phyloP scores from a whole-genome alignment of 2,113 vertebrate species.

The Puntigrus tetrazona region DNA sequence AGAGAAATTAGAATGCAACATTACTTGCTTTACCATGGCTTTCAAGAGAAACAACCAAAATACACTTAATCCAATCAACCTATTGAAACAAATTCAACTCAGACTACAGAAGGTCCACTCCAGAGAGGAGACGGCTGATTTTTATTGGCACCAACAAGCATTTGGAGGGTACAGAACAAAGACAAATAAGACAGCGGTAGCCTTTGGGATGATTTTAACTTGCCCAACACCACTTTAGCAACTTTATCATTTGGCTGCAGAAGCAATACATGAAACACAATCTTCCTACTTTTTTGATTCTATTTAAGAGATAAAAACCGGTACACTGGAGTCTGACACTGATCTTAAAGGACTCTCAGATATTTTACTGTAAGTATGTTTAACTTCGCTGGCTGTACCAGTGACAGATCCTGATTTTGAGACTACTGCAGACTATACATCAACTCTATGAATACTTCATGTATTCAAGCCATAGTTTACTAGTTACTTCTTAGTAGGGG shows the following conservation, averaged over 20 bases:
- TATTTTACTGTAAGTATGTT: neutral
- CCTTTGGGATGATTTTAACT: conserved; percentile 9
- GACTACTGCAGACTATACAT: conserved; percentile 48
- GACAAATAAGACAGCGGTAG: conserved; percentile 44
- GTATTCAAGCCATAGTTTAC: conserved; percentile 28
- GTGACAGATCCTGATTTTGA: neutral
- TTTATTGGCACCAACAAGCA: conserved; percentile 75
- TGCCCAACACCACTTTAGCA: conserved; percentile 28
- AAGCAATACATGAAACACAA: conserved; percentile 44
- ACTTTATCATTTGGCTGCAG: conserved; percentile 27
- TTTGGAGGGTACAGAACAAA: conserved; percentile 37
- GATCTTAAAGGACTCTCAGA: neutral
- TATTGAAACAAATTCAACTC: conserved; percentile 14
- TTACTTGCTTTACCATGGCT: no score
- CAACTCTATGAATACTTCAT: conserved; percentile 18
- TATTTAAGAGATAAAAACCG: neutral
- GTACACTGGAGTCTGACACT: conserved; percentile 16
- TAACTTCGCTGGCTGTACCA: neutral
- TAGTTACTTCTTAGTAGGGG: conserved; percentile 70
- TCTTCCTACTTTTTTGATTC: conserved; percentile 10
- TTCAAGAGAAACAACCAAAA: no score
- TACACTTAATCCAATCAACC: neutral
- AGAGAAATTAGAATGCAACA: neutral
- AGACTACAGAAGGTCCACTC: conserved; percentile 24
- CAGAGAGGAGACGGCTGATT: conserved; percentile 62